A percentile compares a stretch with the other conserved stretches of the same genome.
phyloP scores from a whole-genome alignment of 2,888 invertebrate species.

The Megalurothrips usitatus region DNA sequence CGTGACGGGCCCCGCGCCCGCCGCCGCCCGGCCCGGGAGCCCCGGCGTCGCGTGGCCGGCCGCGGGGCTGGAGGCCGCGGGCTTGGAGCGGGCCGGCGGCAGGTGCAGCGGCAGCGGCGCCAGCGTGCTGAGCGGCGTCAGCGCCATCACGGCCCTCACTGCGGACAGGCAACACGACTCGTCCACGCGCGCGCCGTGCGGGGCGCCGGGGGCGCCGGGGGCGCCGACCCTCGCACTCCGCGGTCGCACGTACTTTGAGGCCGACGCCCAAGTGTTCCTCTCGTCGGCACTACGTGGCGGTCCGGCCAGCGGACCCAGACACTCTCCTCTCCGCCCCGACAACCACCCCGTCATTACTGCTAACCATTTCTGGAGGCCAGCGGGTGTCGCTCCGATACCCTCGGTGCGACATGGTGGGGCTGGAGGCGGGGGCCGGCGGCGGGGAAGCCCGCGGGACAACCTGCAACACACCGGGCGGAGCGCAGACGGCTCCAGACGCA shows the following conservation, averaged over 20 bases:
- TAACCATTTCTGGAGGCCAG: constrained; percentile 11
- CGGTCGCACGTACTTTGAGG: too few relatives aligned
- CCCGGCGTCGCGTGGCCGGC: background rate
- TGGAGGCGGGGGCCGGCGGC: too few relatives aligned
- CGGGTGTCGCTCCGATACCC: constrained; percentile 6
- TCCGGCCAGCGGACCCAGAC: too few relatives aligned
- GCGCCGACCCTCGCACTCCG: too few relatives aligned
- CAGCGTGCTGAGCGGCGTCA: background rate
- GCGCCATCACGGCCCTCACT: background rate
- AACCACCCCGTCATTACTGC: background rate
- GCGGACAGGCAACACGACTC: background rate
- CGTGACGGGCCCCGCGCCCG: background rate
- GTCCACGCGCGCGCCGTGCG: too few relatives aligned
- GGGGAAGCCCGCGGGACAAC: too few relatives aligned
- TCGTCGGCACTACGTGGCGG: too few relatives aligned
- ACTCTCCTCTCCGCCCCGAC: background rate
- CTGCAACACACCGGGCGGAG: too few relatives aligned
- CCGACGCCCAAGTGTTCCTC: too few relatives aligned
- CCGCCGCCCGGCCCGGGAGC: background rate
- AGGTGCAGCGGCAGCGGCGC: background rate
- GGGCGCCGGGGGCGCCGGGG: too few relatives aligned
- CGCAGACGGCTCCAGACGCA: too few relatives aligned
- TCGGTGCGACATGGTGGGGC: background rate
- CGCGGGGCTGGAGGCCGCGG: background rate
- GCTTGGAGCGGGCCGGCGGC: background rate